Percentiles rank a stretch among this genome's conserved stretches.
Conservation (phyloP, 2,888 invertebrate species). For the Sinopyrophorus schimmeli region DNA sequence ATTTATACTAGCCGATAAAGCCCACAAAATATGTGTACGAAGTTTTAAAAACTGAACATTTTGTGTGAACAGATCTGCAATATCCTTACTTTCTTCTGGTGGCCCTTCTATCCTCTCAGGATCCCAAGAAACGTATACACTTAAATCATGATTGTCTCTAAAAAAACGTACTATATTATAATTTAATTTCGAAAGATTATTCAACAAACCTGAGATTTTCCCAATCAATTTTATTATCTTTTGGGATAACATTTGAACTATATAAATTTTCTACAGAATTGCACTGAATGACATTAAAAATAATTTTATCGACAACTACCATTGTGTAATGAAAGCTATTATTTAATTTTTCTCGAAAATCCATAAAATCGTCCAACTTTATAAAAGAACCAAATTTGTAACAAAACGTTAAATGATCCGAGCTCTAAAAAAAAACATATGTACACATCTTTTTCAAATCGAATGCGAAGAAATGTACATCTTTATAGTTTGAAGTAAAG, state of each 20-base stretch:
- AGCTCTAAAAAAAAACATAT: conserved; percentile 63
- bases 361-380: conserved; percentile 87
- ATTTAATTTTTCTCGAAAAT: conserved; percentile 78
- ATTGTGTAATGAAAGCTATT: conserved; percentile 79
- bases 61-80: conserved; percentile 44
- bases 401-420: conserved; percentile 88
- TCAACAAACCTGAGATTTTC: conserved; percentile 55
- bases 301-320: conserved; percentile 67
- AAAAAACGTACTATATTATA: too few species aligned
- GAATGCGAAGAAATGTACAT: conserved; percentile 62
- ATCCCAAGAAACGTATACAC: conserved; percentile 72
- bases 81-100: conserved; percentile 51
- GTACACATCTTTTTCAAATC: background rate
- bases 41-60: conserved; percentile 48
- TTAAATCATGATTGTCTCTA: conserved; percentile 78
- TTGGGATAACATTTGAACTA: conserved; percentile 63
- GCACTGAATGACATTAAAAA: conserved; percentile 68
- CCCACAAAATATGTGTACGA: conserved; percentile 43
- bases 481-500: conserved; percentile 86
- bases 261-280: conserved; percentile 59
- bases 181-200: too few species aligned
- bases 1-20: conserved; percentile 43
- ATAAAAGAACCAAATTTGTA: conserved; percentile 95
- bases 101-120: conserved; percentile 56
- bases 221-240: conserved; percentile 64